Base-by-base conservation (phyloP, 1,140 invertebrate genomes). In the Ditylenchus dipsaci region DNA sequence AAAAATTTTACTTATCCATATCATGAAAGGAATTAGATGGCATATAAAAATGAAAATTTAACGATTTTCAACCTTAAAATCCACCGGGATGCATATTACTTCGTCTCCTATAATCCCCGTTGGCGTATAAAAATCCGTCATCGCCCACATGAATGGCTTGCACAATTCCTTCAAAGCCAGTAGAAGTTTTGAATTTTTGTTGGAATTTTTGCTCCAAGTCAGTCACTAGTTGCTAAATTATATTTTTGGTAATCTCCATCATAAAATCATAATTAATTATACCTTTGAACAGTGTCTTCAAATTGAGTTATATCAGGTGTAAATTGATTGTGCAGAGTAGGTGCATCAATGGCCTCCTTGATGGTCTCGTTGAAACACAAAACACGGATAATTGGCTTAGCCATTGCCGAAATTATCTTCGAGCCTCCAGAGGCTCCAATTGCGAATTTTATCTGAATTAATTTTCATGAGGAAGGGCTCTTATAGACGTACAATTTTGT, bases 311-410 rank as follows among this genome's bases (percentile, higher is more conserved):
- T 73, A 87, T 93, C 90, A 0, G 95, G 95, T 72, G 88, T 87
- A 1, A 96, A 85, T 80, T 98, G 95, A 85, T 97, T 91, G 84
- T 98, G 94, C 63, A 97, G 86, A 68, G 94, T 87, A 0, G 90
- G 87, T 0, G 88, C 88, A 84, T 95, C 93, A 1, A 96, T 88
- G 0, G 93, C 91, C 82, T 91, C 84, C 83, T 95, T 94, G 7
- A 98, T 88, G 43, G 89, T 87, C 65, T 93, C 87, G 0, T 86
- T 88, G 81, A 96, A 89, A 90, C 91, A 96, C 0, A 96, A 78
- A 65, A 89, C 74, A 43, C 90, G 87, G 29, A 91, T 88, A 19
- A 89, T 86, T 5, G 91, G 89, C 82, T 89, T 88, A 13, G 92
- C 89, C 17, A 91, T 86, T 23, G 90, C 87, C 0, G 91, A 90